phyloP scores from a whole-genome alignment of 2,888 invertebrate genomes.

The Yponomeuta plumbellus region DNA sequence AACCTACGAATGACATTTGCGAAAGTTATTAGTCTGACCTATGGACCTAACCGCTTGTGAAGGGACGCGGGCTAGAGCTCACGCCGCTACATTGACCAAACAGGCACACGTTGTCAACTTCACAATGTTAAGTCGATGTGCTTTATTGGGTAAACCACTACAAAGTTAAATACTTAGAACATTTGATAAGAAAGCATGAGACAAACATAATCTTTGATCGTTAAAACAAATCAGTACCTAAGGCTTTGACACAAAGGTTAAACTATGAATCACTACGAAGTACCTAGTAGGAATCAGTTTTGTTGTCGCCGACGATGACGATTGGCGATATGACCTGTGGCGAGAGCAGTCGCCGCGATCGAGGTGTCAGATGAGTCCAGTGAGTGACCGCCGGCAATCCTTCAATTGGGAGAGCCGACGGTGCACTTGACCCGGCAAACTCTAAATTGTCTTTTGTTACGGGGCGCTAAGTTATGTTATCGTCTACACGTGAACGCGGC shows the following conservation, averaged over 20 bases:
- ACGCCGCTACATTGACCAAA: neutral
- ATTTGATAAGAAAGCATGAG: no score
- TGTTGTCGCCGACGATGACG: conserved; percentile 11
- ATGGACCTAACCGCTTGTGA: neutral
- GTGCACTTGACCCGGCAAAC: conserved; percentile 67
- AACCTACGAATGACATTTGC: conserved; percentile 30
- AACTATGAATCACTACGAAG: neutral
- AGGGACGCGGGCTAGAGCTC: neutral
- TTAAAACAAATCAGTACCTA: neutral
- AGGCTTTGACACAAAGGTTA: no score
- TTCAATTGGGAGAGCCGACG: conserved; percentile 63
- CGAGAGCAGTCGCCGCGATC: conserved; percentile 7
- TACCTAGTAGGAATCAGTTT: neutral
- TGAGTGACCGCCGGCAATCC: conserved; percentile 60
- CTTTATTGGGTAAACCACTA: neutral
- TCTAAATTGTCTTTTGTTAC: conserved; percentile 60
- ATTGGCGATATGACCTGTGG: neutral
- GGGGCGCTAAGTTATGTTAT: conserved; percentile 32
- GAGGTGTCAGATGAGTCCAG: conserved; percentile 9
- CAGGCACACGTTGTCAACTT: neutral
- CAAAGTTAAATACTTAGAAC: no score
- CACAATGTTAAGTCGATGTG: neutral
- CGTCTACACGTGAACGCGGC: conserved; percentile 31
- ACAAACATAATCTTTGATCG: no score
- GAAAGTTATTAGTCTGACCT: conserved; percentile 9